Conservation (phyloP, 2,888 invertebrate species). For the Tanytarsus gracilentus region DNA sequence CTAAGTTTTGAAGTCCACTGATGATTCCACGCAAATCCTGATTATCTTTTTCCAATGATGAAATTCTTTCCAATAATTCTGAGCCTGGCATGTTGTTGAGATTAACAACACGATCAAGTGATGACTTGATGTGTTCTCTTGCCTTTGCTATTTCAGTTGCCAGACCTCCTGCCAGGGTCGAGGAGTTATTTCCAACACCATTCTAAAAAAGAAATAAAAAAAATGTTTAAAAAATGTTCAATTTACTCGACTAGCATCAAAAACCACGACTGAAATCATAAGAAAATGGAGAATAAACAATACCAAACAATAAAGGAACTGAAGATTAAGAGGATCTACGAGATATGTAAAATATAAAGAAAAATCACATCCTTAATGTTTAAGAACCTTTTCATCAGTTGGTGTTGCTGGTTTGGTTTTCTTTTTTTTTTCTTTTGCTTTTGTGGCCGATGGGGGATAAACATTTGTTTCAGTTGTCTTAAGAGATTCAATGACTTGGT, state of each 20-base stretch:
- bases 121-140: constrained; percentile 72
- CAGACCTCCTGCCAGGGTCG: constrained; percentile 49
- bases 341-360: too few relatives aligned
- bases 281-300: background rate
- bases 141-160: constrained; percentile 80
- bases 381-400: constrained; percentile 5
- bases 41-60: constrained; percentile 52
- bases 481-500: constrained; percentile 18
- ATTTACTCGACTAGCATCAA: too few relatives aligned
- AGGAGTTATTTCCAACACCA: constrained; percentile 34
- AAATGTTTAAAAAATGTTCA: background rate
- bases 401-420: background rate
- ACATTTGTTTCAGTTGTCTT: constrained; percentile 26
- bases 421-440: constrained; percentile 19
- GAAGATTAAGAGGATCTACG: too few relatives aligned
- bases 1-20: constrained; percentile 38
- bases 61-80: constrained; percentile 49
- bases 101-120: constrained; percentile 67
- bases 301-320: too few relatives aligned
- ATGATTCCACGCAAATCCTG: constrained; percentile 42
- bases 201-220: background rate
- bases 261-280: too few relatives aligned
- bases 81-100: constrained; percentile 44
- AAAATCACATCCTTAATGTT: too few relatives aligned
- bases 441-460: constrained; percentile 25